These are phyloP conservation scores for Ovibos moschatus DNA, from an alignment of 2,113 vertebrate species.

Conservation along the genomic window DNA sequence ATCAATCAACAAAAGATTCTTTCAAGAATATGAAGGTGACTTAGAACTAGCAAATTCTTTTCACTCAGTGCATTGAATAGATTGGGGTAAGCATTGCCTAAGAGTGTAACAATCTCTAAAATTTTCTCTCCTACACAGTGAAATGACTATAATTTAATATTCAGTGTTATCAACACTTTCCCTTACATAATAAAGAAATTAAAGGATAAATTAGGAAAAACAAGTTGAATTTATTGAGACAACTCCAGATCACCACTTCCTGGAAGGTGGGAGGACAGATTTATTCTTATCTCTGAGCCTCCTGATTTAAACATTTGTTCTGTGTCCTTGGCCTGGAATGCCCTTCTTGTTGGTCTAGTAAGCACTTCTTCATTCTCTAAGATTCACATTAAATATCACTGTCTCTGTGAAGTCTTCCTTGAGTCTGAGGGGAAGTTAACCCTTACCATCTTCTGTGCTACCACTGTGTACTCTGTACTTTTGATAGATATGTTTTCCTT, in stretches of 20 bases:
- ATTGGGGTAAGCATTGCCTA: slow-evolving; percentile 6
- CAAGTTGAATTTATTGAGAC: slow-evolving; percentile 50
- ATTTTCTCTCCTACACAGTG: slow-evolving; percentile 12
- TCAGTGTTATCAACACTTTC: slow-evolving; percentile 38
- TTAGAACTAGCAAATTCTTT: not conserved
- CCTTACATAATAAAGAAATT: slow-evolving; percentile 51
- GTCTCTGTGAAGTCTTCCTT: not conserved
- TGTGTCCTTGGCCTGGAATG: not conserved
- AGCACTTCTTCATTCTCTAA: not conserved
- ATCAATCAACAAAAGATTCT: not conserved
- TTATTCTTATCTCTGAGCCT: slow-evolving; percentile 44
- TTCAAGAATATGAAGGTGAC: not conserved
- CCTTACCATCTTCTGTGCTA: not conserved
- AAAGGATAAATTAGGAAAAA: slow-evolving; percentile 49
- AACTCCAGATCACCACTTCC: slow-evolving; percentile 44
- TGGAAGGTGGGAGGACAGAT: slow-evolving; percentile 40
- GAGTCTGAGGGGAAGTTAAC: not conserved
- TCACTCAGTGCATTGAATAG: not conserved
- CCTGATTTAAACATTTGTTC: not conserved
- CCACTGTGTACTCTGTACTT: not conserved
- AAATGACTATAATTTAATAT: slow-evolving; percentile 48
- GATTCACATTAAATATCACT: not conserved
- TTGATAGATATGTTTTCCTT: not conserved
- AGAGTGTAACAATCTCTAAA: not conserved
- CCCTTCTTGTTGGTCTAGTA: not conserved